These are phyloP conservation scores for Metalampra italica DNA, from an alignment of 2,888 invertebrate genomes.

Conservation along the genomic window DNA sequence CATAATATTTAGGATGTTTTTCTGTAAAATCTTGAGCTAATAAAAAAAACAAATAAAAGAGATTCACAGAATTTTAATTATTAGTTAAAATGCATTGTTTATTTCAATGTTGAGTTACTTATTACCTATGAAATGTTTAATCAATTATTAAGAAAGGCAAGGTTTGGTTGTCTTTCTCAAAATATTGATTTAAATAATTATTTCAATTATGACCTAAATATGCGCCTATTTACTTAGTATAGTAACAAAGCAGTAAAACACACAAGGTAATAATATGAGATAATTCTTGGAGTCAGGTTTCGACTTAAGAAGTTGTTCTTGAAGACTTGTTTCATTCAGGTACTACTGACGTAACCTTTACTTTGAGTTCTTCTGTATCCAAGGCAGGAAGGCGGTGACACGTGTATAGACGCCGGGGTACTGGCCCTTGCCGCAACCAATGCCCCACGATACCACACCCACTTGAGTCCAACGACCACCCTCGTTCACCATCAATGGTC, in stretches of 20 bases:
- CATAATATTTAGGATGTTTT: not conserved
- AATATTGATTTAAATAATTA: conserved; percentile 40
- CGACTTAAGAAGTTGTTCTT: too few species aligned
- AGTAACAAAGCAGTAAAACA: too few species aligned
- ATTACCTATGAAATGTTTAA: conserved; percentile 1
- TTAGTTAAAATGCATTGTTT: not conserved
- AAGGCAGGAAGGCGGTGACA: conserved; percentile 88
- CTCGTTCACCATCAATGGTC: conserved; percentile 89
- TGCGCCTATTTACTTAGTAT: too few species aligned
- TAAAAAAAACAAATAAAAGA: not conserved
- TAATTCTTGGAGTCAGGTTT: too few species aligned
- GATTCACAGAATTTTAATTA: not conserved
- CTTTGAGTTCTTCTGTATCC: conserved; percentile 91
- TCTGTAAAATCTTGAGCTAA: not conserved
- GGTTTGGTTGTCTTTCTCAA: conserved; percentile 69
- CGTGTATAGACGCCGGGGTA: conserved; percentile 95
- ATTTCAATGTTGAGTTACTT: not conserved
- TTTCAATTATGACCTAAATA: too few species aligned
- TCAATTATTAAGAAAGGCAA: conserved; percentile 74
- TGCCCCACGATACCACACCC: conserved; percentile 94
- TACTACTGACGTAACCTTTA: conserved; percentile 31
- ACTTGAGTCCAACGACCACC: conserved; percentile 89
- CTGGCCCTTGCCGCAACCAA: conserved; percentile 94
- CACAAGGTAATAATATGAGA: too few species aligned
- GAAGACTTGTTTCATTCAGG: too few species aligned